These are phyloP conservation scores for Stercorarius parasiticus DNA, from an alignment of 2,113 vertebrate genomes.

Conservation along the genomic window DNA sequence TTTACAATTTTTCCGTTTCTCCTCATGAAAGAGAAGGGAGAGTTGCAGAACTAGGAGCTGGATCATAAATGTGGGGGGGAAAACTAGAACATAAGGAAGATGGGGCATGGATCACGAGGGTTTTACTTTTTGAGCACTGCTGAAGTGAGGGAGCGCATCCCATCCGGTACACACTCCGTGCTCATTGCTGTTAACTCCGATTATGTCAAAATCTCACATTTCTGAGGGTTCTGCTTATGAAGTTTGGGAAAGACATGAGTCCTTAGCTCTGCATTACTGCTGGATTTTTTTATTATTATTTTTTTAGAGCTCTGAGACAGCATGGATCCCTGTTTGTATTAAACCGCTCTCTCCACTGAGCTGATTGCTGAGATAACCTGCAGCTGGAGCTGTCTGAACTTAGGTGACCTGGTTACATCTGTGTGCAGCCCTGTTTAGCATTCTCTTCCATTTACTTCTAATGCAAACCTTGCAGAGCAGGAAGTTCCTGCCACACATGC, in stretches of 20 bases:
- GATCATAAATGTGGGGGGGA: neutral
- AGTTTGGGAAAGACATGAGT: neutral
- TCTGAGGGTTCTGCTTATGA: neutral
- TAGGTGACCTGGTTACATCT: neutral
- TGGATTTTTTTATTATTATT: neutral
- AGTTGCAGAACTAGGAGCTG: neutral
- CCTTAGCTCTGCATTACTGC: neutral
- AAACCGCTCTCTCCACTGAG: neutral
- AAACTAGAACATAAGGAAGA: neutral
- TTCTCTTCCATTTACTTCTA: neutral
- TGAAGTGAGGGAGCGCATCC: neutral
- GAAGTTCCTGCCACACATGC: neutral
- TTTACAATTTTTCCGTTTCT: neutral
- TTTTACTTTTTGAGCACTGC: neutral
- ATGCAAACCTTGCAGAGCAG: conserved; percentile 2
- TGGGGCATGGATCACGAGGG: neutral
- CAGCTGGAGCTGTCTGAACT: conserved; percentile 4
- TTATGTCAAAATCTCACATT: neutral
- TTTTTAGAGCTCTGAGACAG: neutral
- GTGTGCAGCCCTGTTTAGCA: neutral
- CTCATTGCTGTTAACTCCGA: neutral
- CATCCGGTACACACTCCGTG: neutral
- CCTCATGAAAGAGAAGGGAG: neutral
- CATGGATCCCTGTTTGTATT: neutral
- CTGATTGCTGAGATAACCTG: neutral